A percentile compares a stretch with the other conserved stretches of the same genome.
Evolutionary conservation across 1,140 invertebrate species (phyloP).

Genomic region (Drosophila trapezifrons): DNA sequence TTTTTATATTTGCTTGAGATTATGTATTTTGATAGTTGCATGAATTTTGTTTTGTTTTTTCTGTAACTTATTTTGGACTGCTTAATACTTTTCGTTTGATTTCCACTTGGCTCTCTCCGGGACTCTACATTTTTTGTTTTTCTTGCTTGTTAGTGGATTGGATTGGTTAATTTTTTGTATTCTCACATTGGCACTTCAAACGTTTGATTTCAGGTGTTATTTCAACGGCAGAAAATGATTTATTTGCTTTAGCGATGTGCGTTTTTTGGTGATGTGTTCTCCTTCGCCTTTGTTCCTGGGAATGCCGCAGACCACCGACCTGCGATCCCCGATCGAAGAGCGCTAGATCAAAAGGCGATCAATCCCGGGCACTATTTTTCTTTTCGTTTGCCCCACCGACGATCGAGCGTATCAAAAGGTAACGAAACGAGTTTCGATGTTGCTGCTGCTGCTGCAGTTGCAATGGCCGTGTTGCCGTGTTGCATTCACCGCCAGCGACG

Average conservation of each 20-base stretch:
- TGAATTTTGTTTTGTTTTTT: conserved; percentile 34
- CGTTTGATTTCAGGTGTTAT: conserved; percentile 35
- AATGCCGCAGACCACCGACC: conserved; percentile 34
- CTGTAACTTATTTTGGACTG: conserved; percentile 63
- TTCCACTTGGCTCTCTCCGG: conserved; percentile 50
- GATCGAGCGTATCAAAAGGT: conserved; percentile 54
- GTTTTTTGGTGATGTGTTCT: conserved; percentile 20
- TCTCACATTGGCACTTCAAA: conserved; percentile 72
- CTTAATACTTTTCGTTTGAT: conserved; percentile 79
- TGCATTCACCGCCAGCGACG: conserved; percentile 47
- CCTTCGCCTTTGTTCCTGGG: conserved; percentile 45
- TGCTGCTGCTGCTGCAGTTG: conserved; percentile 26
- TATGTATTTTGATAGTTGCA: conserved; percentile 49
- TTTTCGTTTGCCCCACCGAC: conserved; percentile 12
- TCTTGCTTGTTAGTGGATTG: conserved; percentile 17
- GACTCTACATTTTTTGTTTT: conserved; percentile 50
- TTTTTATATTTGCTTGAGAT: conserved; percentile 35
- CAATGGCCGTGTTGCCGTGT: conserved; percentile 16
- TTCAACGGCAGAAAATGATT: conserved; percentile 57
- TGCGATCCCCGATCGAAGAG: conserved; percentile 22
- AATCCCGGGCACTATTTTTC: conserved; percentile 36
- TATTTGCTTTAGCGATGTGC: conserved; percentile 51
- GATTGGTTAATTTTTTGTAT: conserved; percentile 25
- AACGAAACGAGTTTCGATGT: conserved; percentile 68
- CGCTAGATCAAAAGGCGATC: conserved; percentile 72